A percentile compares a stretch with the other conserved stretches of the same genome.
Evolutionary conservation across 2,888 invertebrate genomes (phyloP).

Genomic region (Gerosis bhagava): DNA sequence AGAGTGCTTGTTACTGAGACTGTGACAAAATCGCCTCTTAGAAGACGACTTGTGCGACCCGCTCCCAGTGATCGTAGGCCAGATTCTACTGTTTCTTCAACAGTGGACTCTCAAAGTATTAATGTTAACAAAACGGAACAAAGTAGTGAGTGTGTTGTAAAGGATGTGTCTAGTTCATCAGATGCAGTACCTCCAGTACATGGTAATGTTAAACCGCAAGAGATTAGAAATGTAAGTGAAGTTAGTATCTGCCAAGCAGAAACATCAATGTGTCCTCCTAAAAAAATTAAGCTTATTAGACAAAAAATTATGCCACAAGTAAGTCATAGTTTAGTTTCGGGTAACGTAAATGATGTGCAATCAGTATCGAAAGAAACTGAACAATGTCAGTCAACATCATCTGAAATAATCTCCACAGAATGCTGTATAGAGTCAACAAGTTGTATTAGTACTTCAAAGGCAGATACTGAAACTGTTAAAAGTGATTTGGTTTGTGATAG

Average conservation of each 20-base stretch:
- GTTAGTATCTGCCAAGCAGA: slow-evolving; percentile 78
- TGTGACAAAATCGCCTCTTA: slow-evolving; percentile 58
- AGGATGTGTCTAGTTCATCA: slow-evolving; percentile 77
- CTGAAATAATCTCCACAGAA: slow-evolving; percentile 42
- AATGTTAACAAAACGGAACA: slow-evolving; percentile 49
- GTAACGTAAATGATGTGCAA: slow-evolving; percentile 36
- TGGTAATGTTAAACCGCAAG: slow-evolving; percentile 66
- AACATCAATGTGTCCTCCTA: slow-evolving; percentile 66
- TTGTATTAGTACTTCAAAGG: slow-evolving; percentile 40
- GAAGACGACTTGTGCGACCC: slow-evolving; percentile 67
- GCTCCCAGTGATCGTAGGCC: slow-evolving; percentile 61
- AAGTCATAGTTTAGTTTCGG: slow-evolving; percentile 45
- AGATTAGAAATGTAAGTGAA: slow-evolving; percentile 74
- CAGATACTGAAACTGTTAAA: slow-evolving; percentile 7
- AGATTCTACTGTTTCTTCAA: slow-evolving; percentile 76
- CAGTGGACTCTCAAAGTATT: slow-evolving; percentile 61
- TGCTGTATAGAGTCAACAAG: slow-evolving; percentile 38
- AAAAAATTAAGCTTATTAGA: slow-evolving; percentile 75
- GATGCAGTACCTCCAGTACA: slow-evolving; percentile 64
- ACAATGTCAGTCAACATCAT: slow-evolving; percentile 67
- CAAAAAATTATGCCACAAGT: slow-evolving; percentile 57
- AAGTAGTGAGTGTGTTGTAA: slow-evolving; percentile 54
- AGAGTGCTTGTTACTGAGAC: slow-evolving; percentile 47
- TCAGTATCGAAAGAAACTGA: slow-evolving; percentile 43
- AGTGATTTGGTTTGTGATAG: slow-evolving; percentile 11